Evolutionary conservation across 2,113 vertebrate species (phyloP), one percentile per base, ranked within the genome.

Genomic region (Pteropus alecto): DNA sequence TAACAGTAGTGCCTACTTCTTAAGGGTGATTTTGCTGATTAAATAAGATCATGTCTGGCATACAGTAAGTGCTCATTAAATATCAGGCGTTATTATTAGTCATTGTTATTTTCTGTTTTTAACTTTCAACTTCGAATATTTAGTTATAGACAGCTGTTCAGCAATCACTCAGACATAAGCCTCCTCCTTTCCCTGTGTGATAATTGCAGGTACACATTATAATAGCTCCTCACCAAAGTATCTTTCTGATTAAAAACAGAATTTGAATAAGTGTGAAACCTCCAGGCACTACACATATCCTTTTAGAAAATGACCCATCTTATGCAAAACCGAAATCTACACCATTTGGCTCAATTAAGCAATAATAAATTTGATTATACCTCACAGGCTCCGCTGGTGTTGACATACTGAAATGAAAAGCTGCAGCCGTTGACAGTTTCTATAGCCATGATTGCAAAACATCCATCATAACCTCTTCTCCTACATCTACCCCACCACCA

Each of bases 261-360:
- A 71, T 56, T 54, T 33, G 87, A 96, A 81, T 46, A 74, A 56
- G 30, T 60, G 30, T 33, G 65, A 73, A 87, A 87, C 71, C 26
- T 68, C 89, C 24, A 67, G 63, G n/a, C 3, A 48, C 41, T 60
- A 58, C 6, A 12, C 6, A 14, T 7, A 89, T 7, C 76, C 61
- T 94, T 96, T 74, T 56, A 78, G 83, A 91, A 91, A 93, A 1
- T 60, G 41, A 94, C 12, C 43, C 43, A 33, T 74, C 43, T 82
- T 86, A 70, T 51, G 33, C 83, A 97, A 94, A 96, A 83, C n/a
- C 46, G 41, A 81, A 85, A 90, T 4, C 35, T 78, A 63, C 0
- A 77, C 56, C 77, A 90, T 81, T 73, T 82, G 67, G 70, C 68
- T 93, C 73, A 74, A 87, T 95, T 78, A 95, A 91, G 93, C 79